These are phyloP conservation scores for Hypanus sabinus DNA, from an alignment of 2,113 vertebrate species.

Conservation along the genomic window DNA sequence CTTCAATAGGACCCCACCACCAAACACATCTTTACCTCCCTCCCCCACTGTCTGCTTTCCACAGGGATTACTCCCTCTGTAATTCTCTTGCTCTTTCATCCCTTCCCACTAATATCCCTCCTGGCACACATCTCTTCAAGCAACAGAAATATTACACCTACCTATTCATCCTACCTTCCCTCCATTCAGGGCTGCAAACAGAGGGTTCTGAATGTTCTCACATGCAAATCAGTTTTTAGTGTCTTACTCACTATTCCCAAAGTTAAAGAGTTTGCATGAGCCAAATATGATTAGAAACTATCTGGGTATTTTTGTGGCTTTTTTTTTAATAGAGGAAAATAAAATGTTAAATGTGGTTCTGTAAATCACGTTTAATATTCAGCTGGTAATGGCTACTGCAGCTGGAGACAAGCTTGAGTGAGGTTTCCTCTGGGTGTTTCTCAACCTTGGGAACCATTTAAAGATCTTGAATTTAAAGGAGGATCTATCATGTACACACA, in stretches of 20 bases:
- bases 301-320: neutral
- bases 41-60: too few species aligned
- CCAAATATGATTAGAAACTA: neutral
- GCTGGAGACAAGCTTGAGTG: neutral
- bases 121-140: too few species aligned
- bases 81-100: too few species aligned
- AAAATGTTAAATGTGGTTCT: neutral
- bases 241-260: neutral
- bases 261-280: neutral
- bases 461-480: neutral
- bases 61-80: too few species aligned
- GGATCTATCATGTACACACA: neutral
- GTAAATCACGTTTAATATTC: neutral
- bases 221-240: neutral
- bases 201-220: neutral
- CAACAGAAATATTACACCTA: too few species aligned
- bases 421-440: neutral
- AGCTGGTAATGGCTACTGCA: neutral
- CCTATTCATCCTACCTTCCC: too few species aligned
- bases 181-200: too few species aligned
- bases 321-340: neutral
- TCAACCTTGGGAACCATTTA: neutral
- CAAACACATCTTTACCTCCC: too few species aligned
- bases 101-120: too few species aligned
- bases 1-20: too few species aligned